Evolutionary conservation across 1,140 invertebrate genomes (phyloP).

Genomic region (Conopomorpha cramerella): DNA sequence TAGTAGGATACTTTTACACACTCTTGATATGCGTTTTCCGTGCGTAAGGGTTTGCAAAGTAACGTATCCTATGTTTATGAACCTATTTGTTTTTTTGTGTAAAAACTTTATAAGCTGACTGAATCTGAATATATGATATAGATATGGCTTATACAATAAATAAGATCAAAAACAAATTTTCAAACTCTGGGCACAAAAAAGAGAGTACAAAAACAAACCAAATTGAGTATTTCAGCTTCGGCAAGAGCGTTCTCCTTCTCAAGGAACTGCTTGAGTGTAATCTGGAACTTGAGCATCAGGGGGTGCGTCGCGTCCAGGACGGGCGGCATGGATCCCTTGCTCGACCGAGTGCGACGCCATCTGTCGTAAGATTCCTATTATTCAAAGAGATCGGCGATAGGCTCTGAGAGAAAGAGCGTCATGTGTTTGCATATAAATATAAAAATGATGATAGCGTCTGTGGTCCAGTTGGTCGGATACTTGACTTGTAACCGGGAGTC

Average conservation of each 20-base stretch:
- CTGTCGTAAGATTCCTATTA: no score
- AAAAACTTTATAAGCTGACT: background rate
- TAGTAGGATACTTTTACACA: no score
- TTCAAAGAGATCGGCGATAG: no score
- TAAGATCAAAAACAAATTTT: background rate
- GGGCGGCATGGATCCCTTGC: slow-evolving; percentile 32
- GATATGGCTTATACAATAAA: background rate
- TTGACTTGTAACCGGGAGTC: no score
- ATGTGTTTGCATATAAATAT: no score
- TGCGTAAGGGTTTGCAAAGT: no score
- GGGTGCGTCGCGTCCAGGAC: slow-evolving; percentile 50
- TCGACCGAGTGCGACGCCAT: slow-evolving; percentile 27
- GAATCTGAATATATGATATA: no score
- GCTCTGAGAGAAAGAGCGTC: no score
- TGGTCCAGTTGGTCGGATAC: no score
- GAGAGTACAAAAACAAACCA: slow-evolving; percentile 18
- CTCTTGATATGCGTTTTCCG: no score
- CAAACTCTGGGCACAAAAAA: background rate
- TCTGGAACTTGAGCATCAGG: slow-evolving; percentile 53
- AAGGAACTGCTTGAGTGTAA: slow-evolving; percentile 36
- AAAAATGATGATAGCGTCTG: no score
- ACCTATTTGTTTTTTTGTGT: background rate
- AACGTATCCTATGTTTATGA: background rate
- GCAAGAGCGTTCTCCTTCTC: slow-evolving; percentile 46
- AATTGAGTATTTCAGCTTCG: slow-evolving; percentile 38